phyloP scores from a whole-genome alignment of 2,113 vertebrate genomes.

The Ciconia boyciana region DNA sequence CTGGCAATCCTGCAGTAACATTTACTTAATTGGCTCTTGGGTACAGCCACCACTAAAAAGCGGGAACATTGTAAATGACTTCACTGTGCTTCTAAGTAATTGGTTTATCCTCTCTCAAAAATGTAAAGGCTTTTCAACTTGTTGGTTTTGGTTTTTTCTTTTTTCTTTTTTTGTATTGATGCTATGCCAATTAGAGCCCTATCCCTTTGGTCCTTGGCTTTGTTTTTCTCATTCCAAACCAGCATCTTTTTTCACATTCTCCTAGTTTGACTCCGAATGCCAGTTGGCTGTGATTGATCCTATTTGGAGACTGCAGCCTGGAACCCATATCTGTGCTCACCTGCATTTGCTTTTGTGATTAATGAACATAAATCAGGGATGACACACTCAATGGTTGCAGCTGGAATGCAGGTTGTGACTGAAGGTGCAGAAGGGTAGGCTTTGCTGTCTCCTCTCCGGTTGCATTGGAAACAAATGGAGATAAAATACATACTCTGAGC shows the following conservation, averaged over 20 bases:
- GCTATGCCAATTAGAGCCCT: slow-evolving; percentile 34
- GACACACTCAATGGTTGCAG: slow-evolving; percentile 31
- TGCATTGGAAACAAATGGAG: slow-evolving; percentile 34
- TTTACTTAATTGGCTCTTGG: neutral
- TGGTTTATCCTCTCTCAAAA: slow-evolving; percentile 18
- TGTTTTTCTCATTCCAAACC: neutral
- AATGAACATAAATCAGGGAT: slow-evolving; percentile 38
- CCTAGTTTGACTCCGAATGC: slow-evolving; percentile 43
- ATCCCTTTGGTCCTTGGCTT: neutral
- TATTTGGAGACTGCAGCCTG: neutral
- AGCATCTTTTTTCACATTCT: slow-evolving; percentile 41
- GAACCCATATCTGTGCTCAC: slow-evolving; percentile 31
- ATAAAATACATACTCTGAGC: neutral
- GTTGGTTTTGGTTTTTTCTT: neutral
- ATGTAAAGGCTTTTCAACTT: neutral
- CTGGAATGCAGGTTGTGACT: slow-evolving; percentile 3
- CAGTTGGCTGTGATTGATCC: slow-evolving; percentile 53
- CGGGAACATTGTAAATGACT: neutral
- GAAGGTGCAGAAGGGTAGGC: neutral
- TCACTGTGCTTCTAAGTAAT: neutral
- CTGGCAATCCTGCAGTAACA: neutral
- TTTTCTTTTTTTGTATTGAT: neutral
- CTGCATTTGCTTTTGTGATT: slow-evolving; percentile 51
- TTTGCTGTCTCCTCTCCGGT: neutral
- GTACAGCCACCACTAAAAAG: neutral